phyloP scores from a whole-genome alignment of 92 coral and sea anemone genomes.

The Porites evermanni region DNA sequence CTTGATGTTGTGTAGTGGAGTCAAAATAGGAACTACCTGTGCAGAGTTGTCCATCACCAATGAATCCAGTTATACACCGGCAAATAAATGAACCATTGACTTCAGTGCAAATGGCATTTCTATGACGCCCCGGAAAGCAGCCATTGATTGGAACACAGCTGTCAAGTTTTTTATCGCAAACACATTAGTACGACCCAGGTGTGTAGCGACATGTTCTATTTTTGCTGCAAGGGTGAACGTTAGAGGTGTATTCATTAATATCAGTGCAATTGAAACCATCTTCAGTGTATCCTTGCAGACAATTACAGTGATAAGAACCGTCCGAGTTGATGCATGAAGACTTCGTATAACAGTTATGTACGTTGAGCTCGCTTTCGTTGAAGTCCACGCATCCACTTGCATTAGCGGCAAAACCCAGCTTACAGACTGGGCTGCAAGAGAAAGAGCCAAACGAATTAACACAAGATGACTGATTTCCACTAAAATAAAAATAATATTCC shows the following conservation, averaged over 20 bases:
- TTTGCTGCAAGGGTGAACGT: not conserved
- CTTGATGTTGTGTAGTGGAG: no score
- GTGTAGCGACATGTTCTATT: constrained; percentile 30
- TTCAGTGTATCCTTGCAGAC: constrained; percentile 44
- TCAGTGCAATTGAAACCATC: constrained; percentile 28
- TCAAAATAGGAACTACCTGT: constrained; percentile 21
- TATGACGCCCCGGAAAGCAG: not conserved
- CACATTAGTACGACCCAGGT: constrained; percentile 24
- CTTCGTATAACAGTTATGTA: constrained; percentile 35
- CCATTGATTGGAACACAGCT: constrained; percentile 7
- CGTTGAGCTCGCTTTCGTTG: constrained; percentile 46
- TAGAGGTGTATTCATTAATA: constrained; percentile 31
- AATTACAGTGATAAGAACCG: constrained; percentile 54
- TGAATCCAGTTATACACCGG: constrained; percentile 10
- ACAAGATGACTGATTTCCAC: constrained; percentile 18
- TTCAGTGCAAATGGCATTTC: not conserved
- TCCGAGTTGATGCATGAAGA: constrained; percentile 48
- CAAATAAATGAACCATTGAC: not conserved
- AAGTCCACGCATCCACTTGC: constrained; percentile 60
- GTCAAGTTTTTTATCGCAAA: constrained; percentile 2
- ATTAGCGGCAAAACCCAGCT: constrained; percentile 38
- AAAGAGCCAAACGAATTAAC: constrained; percentile 37
- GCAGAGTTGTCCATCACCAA: constrained; percentile 23
- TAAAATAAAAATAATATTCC: no score
- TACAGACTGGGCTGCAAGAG: constrained; percentile 43